phyloP scores from a whole-genome alignment of 2,113 vertebrate species.

The Speoplatyrhinus poulsoni region DNA sequence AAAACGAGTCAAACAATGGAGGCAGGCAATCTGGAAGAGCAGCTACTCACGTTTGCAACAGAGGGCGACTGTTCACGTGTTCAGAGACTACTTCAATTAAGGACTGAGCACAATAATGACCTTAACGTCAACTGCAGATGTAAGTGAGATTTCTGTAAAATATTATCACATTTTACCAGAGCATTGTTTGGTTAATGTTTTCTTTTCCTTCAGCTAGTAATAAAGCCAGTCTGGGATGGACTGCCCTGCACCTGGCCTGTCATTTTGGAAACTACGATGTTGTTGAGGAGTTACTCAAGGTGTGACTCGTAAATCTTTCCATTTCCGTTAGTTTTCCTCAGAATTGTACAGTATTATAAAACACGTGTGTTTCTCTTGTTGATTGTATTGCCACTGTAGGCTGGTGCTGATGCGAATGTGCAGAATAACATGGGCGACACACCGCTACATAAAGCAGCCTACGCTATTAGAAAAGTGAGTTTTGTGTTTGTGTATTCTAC shows the following conservation, averaged over 20 bases:
- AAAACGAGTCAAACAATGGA: conserved; percentile 33
- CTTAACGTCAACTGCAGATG: conserved; percentile 88
- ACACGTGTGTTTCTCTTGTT: background rate
- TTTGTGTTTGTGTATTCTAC: background rate
- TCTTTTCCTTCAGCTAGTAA: conserved; percentile 71
- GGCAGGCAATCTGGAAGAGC: conserved; percentile 70
- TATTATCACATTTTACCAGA: background rate
- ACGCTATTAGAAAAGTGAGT: conserved; percentile 86
- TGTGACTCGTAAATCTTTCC: conserved; percentile 44
- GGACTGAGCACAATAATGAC: conserved; percentile 57
- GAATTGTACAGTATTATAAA: background rate
- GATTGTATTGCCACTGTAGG: conserved; percentile 69
- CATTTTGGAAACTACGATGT: conserved; percentile 85
- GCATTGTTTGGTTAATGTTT: background rate
- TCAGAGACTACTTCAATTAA: conserved; percentile 72
- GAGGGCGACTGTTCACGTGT: conserved; percentile 79
- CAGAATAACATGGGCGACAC: conserved; percentile 90
- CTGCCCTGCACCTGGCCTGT: conserved; percentile 87
- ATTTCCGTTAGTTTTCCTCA: too few relatives aligned
- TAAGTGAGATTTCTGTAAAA: conserved; percentile 41
- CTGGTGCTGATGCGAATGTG: conserved; percentile 84
- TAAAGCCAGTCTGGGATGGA: conserved; percentile 85
- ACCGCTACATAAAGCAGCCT: conserved; percentile 87
- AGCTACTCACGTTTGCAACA: conserved; percentile 81
- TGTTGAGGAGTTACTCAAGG: conserved; percentile 88